A percentile compares a stretch with the other conserved stretches of the same genome.
These are phyloP conservation scores for Lepeophtheirus nordmannii DNA, from an alignment of 2,888 invertebrate species.

Conservation along the genomic window DNA sequence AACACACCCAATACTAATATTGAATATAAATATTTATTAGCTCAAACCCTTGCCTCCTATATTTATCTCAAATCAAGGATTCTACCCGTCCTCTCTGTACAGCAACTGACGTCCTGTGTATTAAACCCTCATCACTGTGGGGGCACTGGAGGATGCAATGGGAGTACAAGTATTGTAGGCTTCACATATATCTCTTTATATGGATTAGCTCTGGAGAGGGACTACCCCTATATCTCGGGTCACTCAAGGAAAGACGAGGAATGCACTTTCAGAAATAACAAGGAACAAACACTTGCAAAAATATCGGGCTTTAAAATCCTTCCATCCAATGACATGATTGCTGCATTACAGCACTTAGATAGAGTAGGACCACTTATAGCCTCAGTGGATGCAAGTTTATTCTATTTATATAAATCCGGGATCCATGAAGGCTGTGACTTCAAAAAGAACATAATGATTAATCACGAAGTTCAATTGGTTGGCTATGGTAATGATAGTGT, in stretches of 20 bases:
- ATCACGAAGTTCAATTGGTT: constrained; percentile 78
- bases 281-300: neutral
- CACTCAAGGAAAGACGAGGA: neutral
- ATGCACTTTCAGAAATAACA: constrained; percentile 1
- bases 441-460: constrained; percentile 46
- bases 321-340: constrained; percentile 12
- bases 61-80: neutral
- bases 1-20: too few relatives aligned
- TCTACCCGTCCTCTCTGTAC: constrained; percentile 11
- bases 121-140: constrained; percentile 17
- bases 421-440: constrained; percentile 19
- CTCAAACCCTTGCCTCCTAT: constrained; percentile 22
- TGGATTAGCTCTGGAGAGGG: constrained; percentile 14
- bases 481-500: constrained; percentile 50
- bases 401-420: constrained; percentile 16
- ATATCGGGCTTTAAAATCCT: constrained; percentile 3
- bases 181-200: constrained; percentile 8
- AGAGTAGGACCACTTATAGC: constrained; percentile 22
- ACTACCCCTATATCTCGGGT: constrained; percentile 20
- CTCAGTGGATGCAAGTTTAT: constrained; percentile 15
- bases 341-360: constrained; percentile 15
- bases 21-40: constrained; percentile 42
- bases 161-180: constrained; percentile 15
- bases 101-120: constrained; percentile 20
- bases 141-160: constrained; percentile 19